Conservation (phyloP, 64 coral and sea anemone species). For the Stylophora pistillata region DNA sequence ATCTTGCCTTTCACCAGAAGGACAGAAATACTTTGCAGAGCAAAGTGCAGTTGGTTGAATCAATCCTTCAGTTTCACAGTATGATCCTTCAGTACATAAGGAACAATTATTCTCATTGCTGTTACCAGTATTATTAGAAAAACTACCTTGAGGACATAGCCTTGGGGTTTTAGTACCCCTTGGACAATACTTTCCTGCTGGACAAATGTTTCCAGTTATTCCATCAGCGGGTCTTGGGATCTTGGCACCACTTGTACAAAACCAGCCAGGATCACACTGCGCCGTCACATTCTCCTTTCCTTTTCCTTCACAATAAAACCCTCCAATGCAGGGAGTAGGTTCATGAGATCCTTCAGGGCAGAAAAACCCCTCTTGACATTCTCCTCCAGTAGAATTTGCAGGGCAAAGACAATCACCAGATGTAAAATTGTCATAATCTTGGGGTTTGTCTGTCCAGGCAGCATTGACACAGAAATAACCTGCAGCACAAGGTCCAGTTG, state of each 20-base stretch:
- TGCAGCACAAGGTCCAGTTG: conserved; percentile 76
- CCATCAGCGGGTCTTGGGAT: conserved; percentile 73
- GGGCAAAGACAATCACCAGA: conserved; percentile 96
- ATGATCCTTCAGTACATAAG: conserved; percentile 64
- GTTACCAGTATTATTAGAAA: conserved; percentile 96
- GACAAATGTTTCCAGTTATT: conserved; percentile 89
- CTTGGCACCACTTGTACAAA: conserved; percentile 80
- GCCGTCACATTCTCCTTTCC: conserved; percentile 69
- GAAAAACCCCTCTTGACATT: conserved; percentile 92
- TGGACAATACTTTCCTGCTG: conserved; percentile 76
- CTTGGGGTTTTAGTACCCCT: conserved; percentile 61
- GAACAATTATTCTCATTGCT: conserved; percentile 55
- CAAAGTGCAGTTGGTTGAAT: conserved; percentile 76
- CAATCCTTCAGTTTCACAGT: conserved; percentile 74
- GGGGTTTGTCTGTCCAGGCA: conserved; percentile 75
- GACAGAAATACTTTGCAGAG: conserved; percentile 85
- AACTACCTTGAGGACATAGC: conserved; percentile 74
- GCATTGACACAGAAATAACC: conserved; percentile 90
- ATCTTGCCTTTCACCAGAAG: conserved; percentile 49
- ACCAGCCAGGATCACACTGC: conserved; percentile 89
- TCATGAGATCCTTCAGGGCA: conserved; percentile 82
- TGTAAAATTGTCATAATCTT: conserved; percentile 95
- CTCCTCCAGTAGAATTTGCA: conserved; percentile 88
- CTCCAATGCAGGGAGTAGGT: conserved; percentile 81
- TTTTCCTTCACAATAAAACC: conserved; percentile 87